Evolutionary conservation across 2,888 invertebrate species (phyloP), one percentile per base, ranked within the genome.

Genomic region (Lathronympha strigana): DNA sequence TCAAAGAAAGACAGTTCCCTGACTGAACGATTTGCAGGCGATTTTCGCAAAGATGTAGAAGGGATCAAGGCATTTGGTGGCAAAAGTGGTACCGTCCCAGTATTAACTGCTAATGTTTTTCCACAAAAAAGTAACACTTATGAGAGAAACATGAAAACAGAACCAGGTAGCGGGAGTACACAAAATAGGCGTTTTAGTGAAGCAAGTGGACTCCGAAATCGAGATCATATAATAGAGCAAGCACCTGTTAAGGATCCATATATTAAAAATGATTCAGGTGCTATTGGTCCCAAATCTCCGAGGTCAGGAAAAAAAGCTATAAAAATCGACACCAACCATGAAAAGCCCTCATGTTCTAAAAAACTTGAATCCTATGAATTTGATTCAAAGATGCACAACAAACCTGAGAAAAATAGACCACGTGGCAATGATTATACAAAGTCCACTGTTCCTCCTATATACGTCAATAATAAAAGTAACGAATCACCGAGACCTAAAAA

Each of bases 401-500:
- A 15, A 40, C 4, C 19, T 51, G 19, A n/a, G 11, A n/a, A 25
- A 0, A 54, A 36, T 38, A n/a, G n/a, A 15, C 21, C n/a, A n/a
- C 23, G 23, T 38, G 25, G 9, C 17, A 13, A 40, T 40, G 25
- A 55, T 40, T 43, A 40, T 5, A 25, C 15, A 6, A 43, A 17
- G 19, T 43, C 6, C 25, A 31, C 4, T 23, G n/a, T 38, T 3
- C 38, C 53, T 23, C 36, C 15, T 9, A 36, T 6, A 33, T 9
- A n/a, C n/a, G n/a, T 21, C 19, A 43, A 9, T n/a, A 15, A 9
- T n/a, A 3, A 38, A 9, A 9, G 9, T 1, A 25, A n/a, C n/a
- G 49, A 61, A 50, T 50, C 17, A 50, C 21, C 21, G 17, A 60
- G 25, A 23, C 1, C 15, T 36, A 47, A 47, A 5, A 49, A 11